phyloP scores from a whole-genome alignment of 2,797 vertebrate genomes.

The Mormyrus proboscirostris region DNA sequence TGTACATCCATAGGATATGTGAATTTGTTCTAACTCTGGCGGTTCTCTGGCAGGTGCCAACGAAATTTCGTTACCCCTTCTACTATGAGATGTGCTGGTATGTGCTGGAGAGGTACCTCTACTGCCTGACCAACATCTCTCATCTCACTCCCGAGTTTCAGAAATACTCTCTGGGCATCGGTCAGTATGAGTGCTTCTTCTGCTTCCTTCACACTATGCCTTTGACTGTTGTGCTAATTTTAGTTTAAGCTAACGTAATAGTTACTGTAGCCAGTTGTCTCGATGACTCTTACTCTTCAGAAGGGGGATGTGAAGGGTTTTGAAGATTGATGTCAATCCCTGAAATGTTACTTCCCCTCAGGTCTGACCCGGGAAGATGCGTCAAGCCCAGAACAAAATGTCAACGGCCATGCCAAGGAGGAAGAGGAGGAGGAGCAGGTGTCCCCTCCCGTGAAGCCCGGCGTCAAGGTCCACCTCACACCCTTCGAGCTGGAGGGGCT shows the following conservation, averaged over 20 bases:
- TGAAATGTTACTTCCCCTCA: conserved; percentile 35
- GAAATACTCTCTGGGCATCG: conserved; percentile 86
- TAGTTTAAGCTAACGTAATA: not conserved
- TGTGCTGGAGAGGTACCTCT: conserved; percentile 89
- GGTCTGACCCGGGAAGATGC: conserved; percentile 72
- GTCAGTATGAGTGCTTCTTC: conserved; percentile 54
- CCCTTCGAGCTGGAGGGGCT: conserved; percentile 90
- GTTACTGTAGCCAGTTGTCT: not conserved
- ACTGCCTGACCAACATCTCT: conserved; percentile 84
- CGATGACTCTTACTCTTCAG: not conserved
- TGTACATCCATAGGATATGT: not conserved
- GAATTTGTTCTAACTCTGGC: not conserved
- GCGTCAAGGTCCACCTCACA: conserved; percentile 61
- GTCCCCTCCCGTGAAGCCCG: conserved; percentile 29
- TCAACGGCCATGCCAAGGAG: conserved; percentile 31
- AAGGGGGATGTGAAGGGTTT: not conserved
- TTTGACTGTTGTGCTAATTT: not conserved
- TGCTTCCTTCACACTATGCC: not conserved
- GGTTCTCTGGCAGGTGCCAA: conserved; percentile 71
- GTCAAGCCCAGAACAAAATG: conserved; percentile 35
- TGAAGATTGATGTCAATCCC: not conserved
- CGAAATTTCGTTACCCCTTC: conserved; percentile 96
- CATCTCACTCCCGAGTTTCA: conserved; percentile 93
- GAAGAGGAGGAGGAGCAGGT: conserved; percentile 38
- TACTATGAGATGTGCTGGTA: conserved; percentile 99